These are phyloP conservation scores for Rhinoderma darwinii DNA, from an alignment of 2,113 vertebrate genomes.

Conservation along the genomic window DNA sequence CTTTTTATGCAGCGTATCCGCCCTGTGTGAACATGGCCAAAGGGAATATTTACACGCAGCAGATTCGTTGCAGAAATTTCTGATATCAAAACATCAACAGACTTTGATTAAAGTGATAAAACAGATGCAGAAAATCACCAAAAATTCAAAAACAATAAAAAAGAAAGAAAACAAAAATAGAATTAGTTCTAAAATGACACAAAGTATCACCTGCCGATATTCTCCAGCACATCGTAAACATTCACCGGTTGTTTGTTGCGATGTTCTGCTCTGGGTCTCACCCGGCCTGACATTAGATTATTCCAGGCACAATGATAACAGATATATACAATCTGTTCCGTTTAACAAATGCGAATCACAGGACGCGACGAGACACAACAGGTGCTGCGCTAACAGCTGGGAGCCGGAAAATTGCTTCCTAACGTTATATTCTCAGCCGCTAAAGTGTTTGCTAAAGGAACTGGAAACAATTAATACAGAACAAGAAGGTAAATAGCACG, in stretches of 20 bases:
- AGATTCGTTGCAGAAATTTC: too few relatives aligned
- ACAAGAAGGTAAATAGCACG: neutral
- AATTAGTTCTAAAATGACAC: neutral
- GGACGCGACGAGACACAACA: neutral
- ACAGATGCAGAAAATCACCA: neutral
- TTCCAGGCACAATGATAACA: neutral
- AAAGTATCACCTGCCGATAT: neutral
- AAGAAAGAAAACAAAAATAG: neutral
- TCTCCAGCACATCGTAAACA: neutral
- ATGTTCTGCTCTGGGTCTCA: neutral
- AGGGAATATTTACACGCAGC: too few relatives aligned
- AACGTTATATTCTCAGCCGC: neutral
- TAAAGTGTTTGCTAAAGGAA: neutral
- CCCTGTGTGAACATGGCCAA: too few relatives aligned
- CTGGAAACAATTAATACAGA: neutral
- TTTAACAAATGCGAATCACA: neutral
- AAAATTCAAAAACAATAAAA: neutral
- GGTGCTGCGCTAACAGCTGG: neutral
- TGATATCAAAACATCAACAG: too few relatives aligned
- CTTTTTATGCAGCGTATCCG: too few relatives aligned
- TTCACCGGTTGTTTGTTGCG: neutral
- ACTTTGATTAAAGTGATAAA: neutral
- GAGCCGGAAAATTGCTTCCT: neutral
- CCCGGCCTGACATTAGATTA: neutral
- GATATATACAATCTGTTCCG: conserved; percentile 31